phyloP scores from a whole-genome alignment of 1,140 invertebrate genomes.

The Rhizoglyphus robini region DNA sequence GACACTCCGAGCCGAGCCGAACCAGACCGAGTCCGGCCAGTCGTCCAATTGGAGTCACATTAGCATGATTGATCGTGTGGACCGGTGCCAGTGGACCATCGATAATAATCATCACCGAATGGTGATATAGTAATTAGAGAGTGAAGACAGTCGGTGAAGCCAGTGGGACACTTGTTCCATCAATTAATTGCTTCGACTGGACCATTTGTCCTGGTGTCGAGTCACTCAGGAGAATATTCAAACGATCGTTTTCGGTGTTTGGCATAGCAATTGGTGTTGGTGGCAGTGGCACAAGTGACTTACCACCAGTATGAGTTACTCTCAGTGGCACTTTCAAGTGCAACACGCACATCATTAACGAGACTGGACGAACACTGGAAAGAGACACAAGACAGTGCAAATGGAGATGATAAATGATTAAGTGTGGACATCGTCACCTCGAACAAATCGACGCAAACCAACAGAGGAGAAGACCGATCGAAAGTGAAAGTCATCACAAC shows the following conservation, averaged over 20 bases:
- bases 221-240: neutral
- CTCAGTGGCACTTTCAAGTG: too few relatives aligned
- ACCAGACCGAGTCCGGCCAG: too few relatives aligned
- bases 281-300: neutral
- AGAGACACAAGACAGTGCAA: too few relatives aligned
- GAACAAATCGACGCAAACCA: neutral
- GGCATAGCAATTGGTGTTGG: neutral
- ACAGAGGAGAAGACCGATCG: neutral
- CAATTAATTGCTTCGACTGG: neutral
- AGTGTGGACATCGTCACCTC: neutral
- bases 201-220: neutral
- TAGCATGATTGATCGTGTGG: conserved; percentile 3
- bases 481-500: conserved; percentile 8
- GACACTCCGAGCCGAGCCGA: too few relatives aligned
- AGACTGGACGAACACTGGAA: neutral
- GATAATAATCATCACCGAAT: neutral
- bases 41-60: neutral
- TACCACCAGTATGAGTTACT: too few relatives aligned
- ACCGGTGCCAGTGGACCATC: too few relatives aligned
- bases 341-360: neutral
- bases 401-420: conserved; percentile 2
- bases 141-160: neutral
- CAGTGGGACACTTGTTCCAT: conserved; percentile 9
- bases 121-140: neutral
- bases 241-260: neutral